These are phyloP conservation scores for Lepus townsendii DNA, from an alignment of 2,797 vertebrate genomes.

Conservation along the genomic window DNA sequence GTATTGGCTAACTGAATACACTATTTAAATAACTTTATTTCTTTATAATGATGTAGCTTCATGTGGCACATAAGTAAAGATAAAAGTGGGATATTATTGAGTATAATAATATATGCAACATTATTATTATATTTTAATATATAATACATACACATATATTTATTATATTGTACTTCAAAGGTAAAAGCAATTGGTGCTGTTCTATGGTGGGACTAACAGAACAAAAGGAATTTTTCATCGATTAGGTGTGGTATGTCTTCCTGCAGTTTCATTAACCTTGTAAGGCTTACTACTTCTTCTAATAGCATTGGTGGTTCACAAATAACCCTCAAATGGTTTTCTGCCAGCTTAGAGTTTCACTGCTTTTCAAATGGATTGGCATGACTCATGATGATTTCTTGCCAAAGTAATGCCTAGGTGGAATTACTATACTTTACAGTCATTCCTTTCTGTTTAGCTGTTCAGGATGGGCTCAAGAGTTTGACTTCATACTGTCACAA, in stretches of 20 bases:
- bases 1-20: not conserved
- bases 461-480: not conserved
- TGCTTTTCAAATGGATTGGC: conserved; percentile 45
- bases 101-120: not conserved
- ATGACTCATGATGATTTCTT: not conserved
- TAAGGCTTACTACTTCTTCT: not conserved
- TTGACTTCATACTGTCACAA: conserved; percentile 34
- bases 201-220: not conserved
- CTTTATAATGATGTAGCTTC: not conserved
- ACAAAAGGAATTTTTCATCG: conserved; percentile 30
- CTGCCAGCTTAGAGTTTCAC: conserved; percentile 43
- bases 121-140: too few species aligned
- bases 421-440: not conserved
- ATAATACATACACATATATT: too few species aligned
- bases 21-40: not conserved
- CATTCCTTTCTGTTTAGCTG: not conserved
- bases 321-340: conserved; percentile 48
- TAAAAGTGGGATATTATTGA: not conserved
- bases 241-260: not conserved
- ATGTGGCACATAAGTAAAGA: not conserved
- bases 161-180: not conserved
- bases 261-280: conserved; percentile 58
- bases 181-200: not conserved
- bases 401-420: not conserved
- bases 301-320: conserved; percentile 22